Base-by-base conservation (phyloP, 1,140 invertebrate species). In the Drosophila sturtevanti region DNA sequence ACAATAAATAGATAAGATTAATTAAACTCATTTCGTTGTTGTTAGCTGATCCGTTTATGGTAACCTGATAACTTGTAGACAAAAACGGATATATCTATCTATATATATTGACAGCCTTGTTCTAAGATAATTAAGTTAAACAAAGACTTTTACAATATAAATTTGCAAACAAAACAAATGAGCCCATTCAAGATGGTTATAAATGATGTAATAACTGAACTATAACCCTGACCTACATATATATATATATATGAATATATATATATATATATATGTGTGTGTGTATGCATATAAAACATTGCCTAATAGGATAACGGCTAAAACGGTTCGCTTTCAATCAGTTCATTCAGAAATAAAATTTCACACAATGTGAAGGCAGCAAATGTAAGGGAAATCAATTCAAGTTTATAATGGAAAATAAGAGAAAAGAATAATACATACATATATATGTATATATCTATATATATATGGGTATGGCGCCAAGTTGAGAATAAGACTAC, bases 401-500 rank as follows among this genome's bases (percentile, higher is more conserved):
- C 60, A 60, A 64, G 66, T 73, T 73, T 73, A 69, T 73, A 69
- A 73, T 72, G 70, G 68, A 68, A 68, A 72, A 72, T 21, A 48
- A 44, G 18, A 21, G 41, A 48, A 48, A 48, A 48, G 41, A 48
- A 48, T 48, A 48, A 21, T 21, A 48, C 4, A 48, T 16, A 7
- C 7, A 0, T 16, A 14, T 16, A 16, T 41, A 9, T 5, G n/a
- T 14, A 52, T 52, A 18, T 21, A 52, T 11, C 0, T 12, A 52
- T 52, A 22, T 21, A 52, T 21, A 22, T 31, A 7, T 31, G 52
- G 12, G 14, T 41, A 18, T 41, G 34, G 34, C 34, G 22, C 18
- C 37, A 60, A 60, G 58, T 7, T 41, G 18, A 22, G 21, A 31
- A 35, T 37, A 9, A 7, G 22, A 2, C 24, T 48, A 48, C 21